Conservation (phyloP, 2,888 invertebrate species). For the Rhagonycha fulva region DNA sequence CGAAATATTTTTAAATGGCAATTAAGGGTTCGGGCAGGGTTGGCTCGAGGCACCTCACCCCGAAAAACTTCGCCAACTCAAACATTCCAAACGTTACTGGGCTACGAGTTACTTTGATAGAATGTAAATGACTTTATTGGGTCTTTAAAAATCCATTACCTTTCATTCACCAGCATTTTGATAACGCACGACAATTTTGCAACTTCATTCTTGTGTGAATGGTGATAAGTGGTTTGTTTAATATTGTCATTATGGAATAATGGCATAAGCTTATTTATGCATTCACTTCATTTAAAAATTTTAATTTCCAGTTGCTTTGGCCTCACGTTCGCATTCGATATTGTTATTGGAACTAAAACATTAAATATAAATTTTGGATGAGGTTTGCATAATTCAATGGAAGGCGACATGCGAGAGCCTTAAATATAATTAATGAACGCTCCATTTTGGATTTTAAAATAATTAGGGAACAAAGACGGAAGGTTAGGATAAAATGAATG, state of each 20-base stretch:
- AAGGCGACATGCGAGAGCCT: background rate
- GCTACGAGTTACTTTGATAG: background rate
- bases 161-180: background rate
- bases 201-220: background rate
- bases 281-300: background rate
- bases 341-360: background rate
- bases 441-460: background rate
- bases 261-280: background rate
- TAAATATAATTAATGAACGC: background rate
- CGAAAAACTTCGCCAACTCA: background rate
- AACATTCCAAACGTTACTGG: background rate
- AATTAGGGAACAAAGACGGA: background rate
- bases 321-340: background rate
- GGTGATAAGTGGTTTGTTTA: background rate
- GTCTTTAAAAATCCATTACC: background rate
- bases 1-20: background rate
- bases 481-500: background rate
- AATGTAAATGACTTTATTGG: background rate
- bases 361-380: background rate
- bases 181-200: background rate
- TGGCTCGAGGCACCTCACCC: background rate
- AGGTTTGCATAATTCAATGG: background rate
- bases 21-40: background rate
- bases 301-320: background rate
- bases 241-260: background rate